phyloP scores from a whole-genome alignment of 2,888 invertebrate genomes.

The Leptinotarsa peninsularis region DNA sequence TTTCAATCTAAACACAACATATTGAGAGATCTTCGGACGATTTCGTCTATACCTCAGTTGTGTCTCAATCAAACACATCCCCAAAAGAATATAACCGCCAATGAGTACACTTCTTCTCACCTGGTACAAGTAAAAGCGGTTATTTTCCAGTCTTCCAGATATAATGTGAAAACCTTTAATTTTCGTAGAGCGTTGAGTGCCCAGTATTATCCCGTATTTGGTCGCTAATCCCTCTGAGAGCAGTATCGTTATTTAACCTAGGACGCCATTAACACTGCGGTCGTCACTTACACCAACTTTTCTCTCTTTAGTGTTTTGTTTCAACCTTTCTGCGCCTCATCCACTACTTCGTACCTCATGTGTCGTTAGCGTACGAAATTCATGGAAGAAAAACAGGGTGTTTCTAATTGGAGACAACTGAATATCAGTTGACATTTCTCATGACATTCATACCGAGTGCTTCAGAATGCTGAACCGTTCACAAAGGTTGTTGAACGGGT shows the following conservation, averaged over 20 bases:
- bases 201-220: conserved; percentile 17
- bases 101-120: not conserved
- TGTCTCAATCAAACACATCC: too few species aligned
- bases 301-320: conserved; percentile 36
- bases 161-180: conserved; percentile 6
- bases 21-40: too few species aligned
- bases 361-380: conserved; percentile 2
- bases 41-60: too few species aligned
- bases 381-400: not conserved
- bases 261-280: conserved; percentile 41
- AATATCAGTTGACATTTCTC: not conserved
- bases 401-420: not conserved
- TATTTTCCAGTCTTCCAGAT: not conserved
- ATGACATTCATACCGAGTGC: too few species aligned
- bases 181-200: conserved; percentile 4
- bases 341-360: not conserved
- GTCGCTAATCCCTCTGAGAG: conserved; percentile 18
- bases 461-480: too few species aligned
- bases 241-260: conserved; percentile 42
- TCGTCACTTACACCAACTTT: conserved; percentile 33
- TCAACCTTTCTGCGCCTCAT: conserved; percentile 33
- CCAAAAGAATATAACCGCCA: not conserved
- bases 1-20: too few species aligned
- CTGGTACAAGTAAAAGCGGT: not conserved
- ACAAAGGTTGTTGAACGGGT: too few species aligned